phyloP scores from a whole-genome alignment of 2,888 invertebrate species.

The Carpatolechia fugitivella region DNA sequence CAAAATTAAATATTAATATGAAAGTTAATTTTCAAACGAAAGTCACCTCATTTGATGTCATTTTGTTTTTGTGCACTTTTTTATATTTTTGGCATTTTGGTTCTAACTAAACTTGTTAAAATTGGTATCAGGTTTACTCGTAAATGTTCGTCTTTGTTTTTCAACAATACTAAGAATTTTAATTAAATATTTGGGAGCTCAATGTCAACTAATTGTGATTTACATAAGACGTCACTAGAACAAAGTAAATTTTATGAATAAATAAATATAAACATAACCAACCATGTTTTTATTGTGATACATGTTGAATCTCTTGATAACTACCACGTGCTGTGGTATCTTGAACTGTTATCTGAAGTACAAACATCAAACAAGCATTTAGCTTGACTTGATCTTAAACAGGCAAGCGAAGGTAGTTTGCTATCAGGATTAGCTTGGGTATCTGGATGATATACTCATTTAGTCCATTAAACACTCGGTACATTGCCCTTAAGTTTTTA shows the following conservation, averaged over 20 bases:
- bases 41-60: too few relatives aligned
- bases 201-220: background rate
- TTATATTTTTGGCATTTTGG: too few relatives aligned
- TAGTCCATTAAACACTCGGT: background rate
- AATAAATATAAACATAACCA: background rate
- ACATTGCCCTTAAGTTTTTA: background rate
- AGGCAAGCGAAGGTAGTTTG: background rate
- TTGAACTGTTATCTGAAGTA: background rate
- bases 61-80: too few relatives aligned
- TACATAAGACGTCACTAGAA: background rate
- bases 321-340: background rate
- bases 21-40: too few relatives aligned
- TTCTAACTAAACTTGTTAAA: too few relatives aligned
- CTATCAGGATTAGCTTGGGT: background rate
- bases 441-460: background rate
- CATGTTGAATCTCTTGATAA: too few relatives aligned
- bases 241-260: background rate
- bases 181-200: background rate
- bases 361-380: background rate
- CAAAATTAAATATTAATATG: too few relatives aligned
- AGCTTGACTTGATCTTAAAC: background rate
- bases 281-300: too few relatives aligned
- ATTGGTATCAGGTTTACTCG: conserved; percentile 23
- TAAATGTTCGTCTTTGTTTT: background rate
- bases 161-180: background rate